Percentiles rank a stretch among this genome's conserved stretches.
These are phyloP conservation scores for Lynx canadensis DNA, from an alignment of 2,113 vertebrate genomes.

Conservation along the genomic window DNA sequence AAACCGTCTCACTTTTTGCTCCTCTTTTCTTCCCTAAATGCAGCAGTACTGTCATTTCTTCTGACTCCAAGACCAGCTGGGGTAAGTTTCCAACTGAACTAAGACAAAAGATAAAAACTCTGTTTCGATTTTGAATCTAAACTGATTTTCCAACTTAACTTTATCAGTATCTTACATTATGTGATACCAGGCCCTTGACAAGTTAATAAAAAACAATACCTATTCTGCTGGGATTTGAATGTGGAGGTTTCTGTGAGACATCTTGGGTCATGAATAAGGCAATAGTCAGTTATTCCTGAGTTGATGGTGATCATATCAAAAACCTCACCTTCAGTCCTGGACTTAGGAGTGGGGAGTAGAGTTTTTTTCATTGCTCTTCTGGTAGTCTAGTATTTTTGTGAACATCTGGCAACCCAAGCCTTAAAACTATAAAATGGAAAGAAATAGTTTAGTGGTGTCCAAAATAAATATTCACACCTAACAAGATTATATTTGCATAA, in stretches of 20 bases:
- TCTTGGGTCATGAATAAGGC: background rate
- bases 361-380: background rate
- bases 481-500: conserved; percentile 47
- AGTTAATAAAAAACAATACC: background rate
- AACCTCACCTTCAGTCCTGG: background rate
- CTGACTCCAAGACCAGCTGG: background rate
- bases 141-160: background rate
- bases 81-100: background rate
- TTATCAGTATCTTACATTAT: background rate
- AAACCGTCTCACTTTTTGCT: background rate
- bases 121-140: background rate
- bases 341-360: background rate
- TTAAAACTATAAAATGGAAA: conserved; percentile 37
- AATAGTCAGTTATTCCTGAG: background rate
- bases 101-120: background rate
- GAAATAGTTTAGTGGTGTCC: background rate
- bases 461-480: conserved; percentile 57
- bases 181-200: background rate
- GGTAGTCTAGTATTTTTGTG: background rate
- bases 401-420: background rate
- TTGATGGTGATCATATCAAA: background rate
- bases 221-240: background rate
- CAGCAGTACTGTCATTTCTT: background rate
- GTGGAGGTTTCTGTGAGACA: background rate
- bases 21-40: background rate